Base-by-base conservation (phyloP, 30 jellyfish, hydroid and myxozoan genomes). In the Hydractinia echinata region DNA sequence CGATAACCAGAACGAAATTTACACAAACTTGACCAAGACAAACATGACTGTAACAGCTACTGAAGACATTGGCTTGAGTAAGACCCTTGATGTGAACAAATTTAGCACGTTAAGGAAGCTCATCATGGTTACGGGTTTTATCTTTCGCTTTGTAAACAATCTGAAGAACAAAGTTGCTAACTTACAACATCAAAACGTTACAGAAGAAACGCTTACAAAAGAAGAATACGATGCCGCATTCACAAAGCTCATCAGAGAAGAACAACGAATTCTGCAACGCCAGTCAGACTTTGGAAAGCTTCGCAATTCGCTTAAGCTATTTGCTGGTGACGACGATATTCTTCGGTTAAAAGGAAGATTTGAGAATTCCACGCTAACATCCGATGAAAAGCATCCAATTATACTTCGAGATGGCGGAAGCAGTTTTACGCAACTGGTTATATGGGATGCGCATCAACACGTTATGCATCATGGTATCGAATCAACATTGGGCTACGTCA, bases 371-470 rank as follows among this genome's bases (percentile, higher is more conserved):
- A 53, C 19, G 18, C 52, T 58, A 61, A 55, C 15, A 13, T 78
- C 55, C 49, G 19, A 78, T 48, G 10, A 53, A 4, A 53, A 78
- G 44, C 44, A 30, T 30, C 44, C 44, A 30, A 30, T 30, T 30
- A 30, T 30, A 30, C 44, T 30, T 30, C 44, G 44, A 30, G 44
- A 30, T 30, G 44, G 44, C 44, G 44, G 44, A 52, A 10, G 50
- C 55, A 79, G 87, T 66, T 78, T 78, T 54, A 78, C 86, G 84
- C 44, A n/a, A 50, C 52, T 79, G 51, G 21, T 79, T 66, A 60
- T 79, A 16, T 49, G 85, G 55, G 87, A 79, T 51, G 71, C 87
- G 21, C 87, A 79, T 62, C 86, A 79, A 62, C 85, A 54, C 16
- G 66, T 66, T 19, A 13, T 79, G 51, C 87, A 79, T 62, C 87